Percentiles rank a stretch among this genome's conserved stretches.
phyloP scores from a whole-genome alignment of 1,140 invertebrate genomes.

The Drosophila takahashii region DNA sequence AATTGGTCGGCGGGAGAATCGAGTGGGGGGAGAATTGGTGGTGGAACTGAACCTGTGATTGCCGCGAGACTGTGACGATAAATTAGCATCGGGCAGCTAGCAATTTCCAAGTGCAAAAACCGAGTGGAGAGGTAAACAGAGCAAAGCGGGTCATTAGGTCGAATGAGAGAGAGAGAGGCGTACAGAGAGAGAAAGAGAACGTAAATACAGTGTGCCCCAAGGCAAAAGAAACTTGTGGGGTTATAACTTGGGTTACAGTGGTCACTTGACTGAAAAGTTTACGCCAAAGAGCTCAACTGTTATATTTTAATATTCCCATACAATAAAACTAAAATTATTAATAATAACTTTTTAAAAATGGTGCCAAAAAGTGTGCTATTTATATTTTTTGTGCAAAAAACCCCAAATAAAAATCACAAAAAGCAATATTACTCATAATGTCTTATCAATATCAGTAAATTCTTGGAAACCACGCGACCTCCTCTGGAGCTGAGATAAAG shows the following conservation, averaged over 20 bases:
- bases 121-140: conserved; percentile 36
- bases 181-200: conserved; percentile 5
- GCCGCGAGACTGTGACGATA: conserved; percentile 66
- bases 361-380: neutral
- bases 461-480: conserved; percentile 29
- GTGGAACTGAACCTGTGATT: conserved; percentile 67
- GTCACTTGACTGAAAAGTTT: neutral
- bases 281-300: too few relatives aligned
- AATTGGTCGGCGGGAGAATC: neutral
- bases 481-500: conserved; percentile 6
- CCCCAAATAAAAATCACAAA: neutral
- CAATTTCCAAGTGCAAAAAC: conserved; percentile 18
- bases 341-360: too few relatives aligned
- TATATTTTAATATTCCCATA: too few relatives aligned
- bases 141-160: conserved; percentile 73
- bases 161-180: conserved; percentile 8
- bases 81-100: conserved; percentile 68
- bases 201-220: conserved; percentile 30
- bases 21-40: neutral
- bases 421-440: neutral
- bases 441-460: conserved; percentile 21
- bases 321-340: too few relatives aligned
- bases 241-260: neutral
- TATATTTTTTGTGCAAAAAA: neutral
- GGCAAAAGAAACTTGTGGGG: conserved; percentile 9